These are phyloP conservation scores for Eumaeus atala DNA, from an alignment of 1,140 invertebrate species.

Conservation along the genomic window DNA sequence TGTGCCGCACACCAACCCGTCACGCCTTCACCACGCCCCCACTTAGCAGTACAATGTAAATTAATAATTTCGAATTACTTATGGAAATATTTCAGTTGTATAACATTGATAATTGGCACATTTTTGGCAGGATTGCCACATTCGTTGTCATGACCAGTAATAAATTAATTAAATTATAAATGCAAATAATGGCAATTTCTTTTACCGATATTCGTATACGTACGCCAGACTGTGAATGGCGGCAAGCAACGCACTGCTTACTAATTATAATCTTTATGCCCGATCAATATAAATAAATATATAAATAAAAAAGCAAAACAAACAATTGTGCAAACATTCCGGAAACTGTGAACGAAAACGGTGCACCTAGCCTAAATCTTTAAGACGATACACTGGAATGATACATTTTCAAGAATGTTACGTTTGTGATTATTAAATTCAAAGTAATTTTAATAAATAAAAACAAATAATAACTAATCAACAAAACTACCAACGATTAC, in stretches of 20 bases:
- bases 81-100: slow-evolving; percentile 31
- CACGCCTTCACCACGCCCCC: slow-evolving; percentile 5
- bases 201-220: slow-evolving; percentile 42
- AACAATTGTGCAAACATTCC: slow-evolving; percentile 57
- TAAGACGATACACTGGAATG: slow-evolving; percentile 70
- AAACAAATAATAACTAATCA: slow-evolving; percentile 38
- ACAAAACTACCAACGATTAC: slow-evolving; percentile 25
- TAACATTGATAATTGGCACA: slow-evolving; percentile 46
- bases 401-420: slow-evolving; percentile 70
- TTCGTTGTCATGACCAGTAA: slow-evolving; percentile 58
- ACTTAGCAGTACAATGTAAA: slow-evolving; percentile 24
- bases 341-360: slow-evolving; percentile 37
- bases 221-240: slow-evolving; percentile 31
- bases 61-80: slow-evolving; percentile 22
- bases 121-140: slow-evolving; percentile 37
- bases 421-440: slow-evolving; percentile 46
- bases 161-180: slow-evolving; percentile 62
- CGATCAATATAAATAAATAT: slow-evolving; percentile 27
- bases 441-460: slow-evolving; percentile 46
- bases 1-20: slow-evolving; percentile 22
- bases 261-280: slow-evolving; percentile 28
- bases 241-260: slow-evolving; percentile 28
- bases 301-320: slow-evolving; percentile 59
- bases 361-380: slow-evolving; percentile 63
- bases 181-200: slow-evolving; percentile 70